Conservation (phyloP, 2,113 vertebrate species). For the Lepidothrix coronata region DNA sequence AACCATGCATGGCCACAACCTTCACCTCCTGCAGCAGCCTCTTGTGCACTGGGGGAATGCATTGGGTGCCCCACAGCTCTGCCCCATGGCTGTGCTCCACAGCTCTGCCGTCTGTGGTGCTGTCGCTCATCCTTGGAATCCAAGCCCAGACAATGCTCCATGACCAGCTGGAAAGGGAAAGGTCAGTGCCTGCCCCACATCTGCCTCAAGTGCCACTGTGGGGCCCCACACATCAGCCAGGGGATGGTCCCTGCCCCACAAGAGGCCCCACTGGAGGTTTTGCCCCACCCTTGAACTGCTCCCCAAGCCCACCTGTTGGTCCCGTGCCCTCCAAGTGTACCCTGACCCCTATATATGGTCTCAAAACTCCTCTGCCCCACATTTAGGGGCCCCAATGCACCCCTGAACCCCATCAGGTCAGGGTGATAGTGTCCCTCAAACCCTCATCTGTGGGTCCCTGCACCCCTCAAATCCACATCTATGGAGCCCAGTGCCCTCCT, state of each 20-base stretch:
- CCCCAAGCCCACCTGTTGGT: rapidly evolving
- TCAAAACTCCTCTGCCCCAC: not conserved
- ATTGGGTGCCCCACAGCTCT: not conserved
- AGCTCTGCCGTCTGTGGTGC: not conserved
- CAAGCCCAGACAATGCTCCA: not conserved
- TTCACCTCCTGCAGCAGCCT: not conserved
- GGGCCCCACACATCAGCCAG: not conserved
- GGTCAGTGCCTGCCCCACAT: not conserved
- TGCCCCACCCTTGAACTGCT: not conserved
- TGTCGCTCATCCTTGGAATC: not conserved
- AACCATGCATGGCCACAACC: rapidly evolving
- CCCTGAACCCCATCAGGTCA: not conserved
- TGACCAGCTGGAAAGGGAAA: not conserved
- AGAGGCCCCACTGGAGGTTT: not conserved
- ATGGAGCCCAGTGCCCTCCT: not conserved
- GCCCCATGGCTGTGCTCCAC: not conserved
- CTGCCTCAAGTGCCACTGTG: not conserved
- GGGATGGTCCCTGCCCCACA: not conserved
- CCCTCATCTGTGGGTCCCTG: not conserved
- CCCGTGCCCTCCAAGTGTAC: not conserved
- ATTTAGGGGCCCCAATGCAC: not conserved
- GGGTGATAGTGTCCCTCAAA: not conserved
- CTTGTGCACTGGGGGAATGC: not conserved
- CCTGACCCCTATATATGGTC: not conserved
- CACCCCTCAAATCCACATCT: not conserved